Conservation (phyloP, 2,888 invertebrate species). For the Geophilus truncorum region DNA sequence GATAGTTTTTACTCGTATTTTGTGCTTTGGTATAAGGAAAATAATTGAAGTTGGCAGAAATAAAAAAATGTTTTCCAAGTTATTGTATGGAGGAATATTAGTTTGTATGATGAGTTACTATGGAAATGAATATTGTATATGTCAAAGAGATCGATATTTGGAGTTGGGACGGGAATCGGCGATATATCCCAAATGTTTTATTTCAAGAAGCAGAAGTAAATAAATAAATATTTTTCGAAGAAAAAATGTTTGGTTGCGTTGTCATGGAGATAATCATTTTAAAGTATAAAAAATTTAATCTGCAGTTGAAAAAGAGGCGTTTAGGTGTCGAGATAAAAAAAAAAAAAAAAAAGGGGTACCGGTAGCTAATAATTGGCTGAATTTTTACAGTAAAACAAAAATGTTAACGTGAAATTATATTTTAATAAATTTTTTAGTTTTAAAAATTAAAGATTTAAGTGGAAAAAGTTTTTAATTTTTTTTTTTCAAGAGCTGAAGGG, state of each 20-base stretch:
- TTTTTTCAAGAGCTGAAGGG: neutral
- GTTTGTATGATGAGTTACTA: neutral
- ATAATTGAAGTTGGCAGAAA: neutral
- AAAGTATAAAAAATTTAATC: neutral
- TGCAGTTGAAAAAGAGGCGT: neutral
- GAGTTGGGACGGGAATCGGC: neutral
- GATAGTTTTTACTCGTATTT: slow-evolving; percentile 7
- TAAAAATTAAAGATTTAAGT: too few relatives aligned
- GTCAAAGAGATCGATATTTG: neutral
- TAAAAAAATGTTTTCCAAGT: neutral
- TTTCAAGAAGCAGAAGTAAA: neutral
- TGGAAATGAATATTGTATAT: too few relatives aligned
- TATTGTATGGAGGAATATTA: neutral
- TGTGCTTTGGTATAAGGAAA: neutral
- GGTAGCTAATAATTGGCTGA: too few relatives aligned
- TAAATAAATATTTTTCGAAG: neutral
- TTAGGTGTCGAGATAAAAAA: too few relatives aligned
- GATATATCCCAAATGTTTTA: neutral
- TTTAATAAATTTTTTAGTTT: too few relatives aligned
- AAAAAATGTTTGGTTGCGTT: neutral
- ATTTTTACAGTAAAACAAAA: too few relatives aligned
- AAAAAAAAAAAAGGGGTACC: too few relatives aligned
- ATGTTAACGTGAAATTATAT: too few relatives aligned
- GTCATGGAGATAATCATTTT: neutral
- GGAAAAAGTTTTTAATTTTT: neutral